These are phyloP conservation scores for Sylvia atricapilla DNA, from an alignment of 2,113 vertebrate genomes.

Conservation along the genomic window DNA sequence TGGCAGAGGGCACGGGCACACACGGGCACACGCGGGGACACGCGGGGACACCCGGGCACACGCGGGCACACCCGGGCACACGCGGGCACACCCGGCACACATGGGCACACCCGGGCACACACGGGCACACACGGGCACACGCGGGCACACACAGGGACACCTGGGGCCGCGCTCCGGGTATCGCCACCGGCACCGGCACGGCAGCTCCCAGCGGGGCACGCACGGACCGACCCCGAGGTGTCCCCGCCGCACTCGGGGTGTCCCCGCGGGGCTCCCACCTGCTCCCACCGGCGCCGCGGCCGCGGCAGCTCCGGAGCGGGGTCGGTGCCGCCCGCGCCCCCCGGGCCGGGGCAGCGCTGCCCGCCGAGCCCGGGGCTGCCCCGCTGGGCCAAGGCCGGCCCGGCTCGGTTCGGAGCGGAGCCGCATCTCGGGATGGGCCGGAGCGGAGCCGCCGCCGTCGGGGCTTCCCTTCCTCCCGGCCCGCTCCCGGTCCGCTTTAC, in stretches of 20 bases:
- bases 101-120: too few relatives aligned
- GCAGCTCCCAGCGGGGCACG: fast-evolving
- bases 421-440: background rate
- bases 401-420: background rate
- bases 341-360: background rate
- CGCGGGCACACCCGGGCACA: too few relatives aligned
- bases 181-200: fast-evolving
- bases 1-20: background rate
- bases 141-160: too few relatives aligned
- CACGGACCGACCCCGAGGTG: background rate
- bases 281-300: background rate
- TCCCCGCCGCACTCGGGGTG: background rate
- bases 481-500: constrained; percentile 77
- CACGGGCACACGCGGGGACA: background rate
- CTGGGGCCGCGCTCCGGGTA: background rate
- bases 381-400: background rate
- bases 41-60: too few relatives aligned
- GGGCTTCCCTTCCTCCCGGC: background rate
- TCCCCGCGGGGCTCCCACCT: background rate
- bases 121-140: too few relatives aligned
- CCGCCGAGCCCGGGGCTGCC: background rate
- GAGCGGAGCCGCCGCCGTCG: background rate
- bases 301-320: background rate
- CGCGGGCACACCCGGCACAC: too few relatives aligned
- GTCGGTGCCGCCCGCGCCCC: background rate